Percentiles rank a stretch among this genome's conserved stretches.
These are phyloP conservation scores for Ispidina lecontei DNA, from an alignment of 2,797 vertebrate genomes.

Conservation along the genomic window DNA sequence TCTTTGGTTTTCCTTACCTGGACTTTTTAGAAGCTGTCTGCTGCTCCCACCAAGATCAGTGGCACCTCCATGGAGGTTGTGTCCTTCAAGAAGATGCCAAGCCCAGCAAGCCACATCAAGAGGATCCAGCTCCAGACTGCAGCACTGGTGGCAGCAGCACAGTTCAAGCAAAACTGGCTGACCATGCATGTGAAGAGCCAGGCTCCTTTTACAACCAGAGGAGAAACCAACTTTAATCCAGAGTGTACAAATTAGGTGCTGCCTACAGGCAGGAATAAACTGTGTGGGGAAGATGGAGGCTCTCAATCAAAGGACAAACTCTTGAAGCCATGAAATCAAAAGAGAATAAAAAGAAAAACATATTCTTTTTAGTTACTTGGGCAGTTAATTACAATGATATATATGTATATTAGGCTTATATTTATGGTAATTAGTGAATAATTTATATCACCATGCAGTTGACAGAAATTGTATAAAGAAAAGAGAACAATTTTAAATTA, in stretches of 20 bases:
- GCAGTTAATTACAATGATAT: slow-evolving; percentile 28
- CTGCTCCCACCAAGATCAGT: background rate
- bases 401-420: slow-evolving; percentile 14
- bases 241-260: background rate
- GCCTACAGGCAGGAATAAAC: background rate
- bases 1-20: background rate
- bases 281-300: background rate
- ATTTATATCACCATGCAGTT: background rate
- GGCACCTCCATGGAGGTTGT: fast-evolving
- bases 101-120: background rate
- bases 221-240: background rate
- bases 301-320: background rate
- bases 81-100: background rate
- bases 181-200: background rate
- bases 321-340: background rate
- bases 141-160: background rate
- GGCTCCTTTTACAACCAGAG: background rate
- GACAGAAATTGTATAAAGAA: slow-evolving; percentile 6
- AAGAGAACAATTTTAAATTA: background rate
- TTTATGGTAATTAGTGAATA: slow-evolving; percentile 45
- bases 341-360: background rate
- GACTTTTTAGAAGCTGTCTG: background rate
- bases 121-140: background rate
- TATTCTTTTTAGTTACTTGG: background rate
- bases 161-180: background rate